phyloP scores from a whole-genome alignment of 2,113 vertebrate species.

The Speoplatyrhinus poulsoni region DNA sequence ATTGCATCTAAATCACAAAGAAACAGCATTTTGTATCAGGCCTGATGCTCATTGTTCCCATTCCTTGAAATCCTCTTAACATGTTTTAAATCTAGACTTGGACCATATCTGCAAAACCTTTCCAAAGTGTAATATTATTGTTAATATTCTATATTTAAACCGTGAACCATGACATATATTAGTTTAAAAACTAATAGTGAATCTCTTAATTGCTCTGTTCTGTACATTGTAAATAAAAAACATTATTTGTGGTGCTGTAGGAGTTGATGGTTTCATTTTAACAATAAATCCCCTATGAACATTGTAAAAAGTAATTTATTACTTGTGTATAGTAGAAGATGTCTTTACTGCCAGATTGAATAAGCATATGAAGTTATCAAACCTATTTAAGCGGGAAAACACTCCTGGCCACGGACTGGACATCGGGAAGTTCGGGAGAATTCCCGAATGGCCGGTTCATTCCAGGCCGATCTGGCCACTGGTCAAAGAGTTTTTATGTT shows the following conservation, averaged over 20 bases:
- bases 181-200: conserved; percentile 10
- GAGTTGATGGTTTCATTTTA: neutral
- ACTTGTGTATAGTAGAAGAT: neutral
- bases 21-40: conserved; percentile 14
- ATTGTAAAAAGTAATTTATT: neutral
- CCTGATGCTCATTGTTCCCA: neutral
- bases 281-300: neutral
- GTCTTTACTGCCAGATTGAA: neutral
- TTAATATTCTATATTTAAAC: conserved; percentile 34
- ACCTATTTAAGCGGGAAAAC: neutral
- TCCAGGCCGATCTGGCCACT: too few relatives aligned
- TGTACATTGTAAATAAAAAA: conserved; percentile 31
- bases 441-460: too few relatives aligned
- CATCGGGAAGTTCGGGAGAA: too few relatives aligned
- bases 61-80: neutral
- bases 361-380: neutral
- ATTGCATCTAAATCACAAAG: conserved; percentile 3
- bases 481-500: too few relatives aligned
- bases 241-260: conserved; percentile 4
- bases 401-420: neutral
- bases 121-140: conserved; percentile 59
- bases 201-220: conserved; percentile 2
- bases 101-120: neutral
- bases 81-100: neutral
- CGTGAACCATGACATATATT: conserved; percentile 40